Base-by-base conservation (phyloP, 2,113 vertebrate genomes). In the Salvelinus sp. region DNA sequence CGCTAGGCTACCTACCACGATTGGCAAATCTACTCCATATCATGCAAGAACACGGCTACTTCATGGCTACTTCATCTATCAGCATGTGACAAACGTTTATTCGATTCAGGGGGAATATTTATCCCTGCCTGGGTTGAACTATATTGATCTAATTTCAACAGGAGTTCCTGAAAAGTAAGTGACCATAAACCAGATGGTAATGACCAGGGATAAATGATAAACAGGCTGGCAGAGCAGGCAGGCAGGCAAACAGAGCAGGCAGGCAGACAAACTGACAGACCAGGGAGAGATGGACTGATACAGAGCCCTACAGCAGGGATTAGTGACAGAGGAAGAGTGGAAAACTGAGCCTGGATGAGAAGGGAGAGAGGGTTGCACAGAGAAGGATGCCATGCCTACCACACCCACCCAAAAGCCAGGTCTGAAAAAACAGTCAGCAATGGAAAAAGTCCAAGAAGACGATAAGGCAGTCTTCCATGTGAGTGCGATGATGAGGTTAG, bases 71-170 rank as follows among this genome's bases (percentile, higher is more conserved):
- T 60, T 60, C 20, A 22, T 60, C 57, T 18, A 60, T 60, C 20
- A 22, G 57, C 18, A 22, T 18, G 18, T 22, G 57, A 60, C n/a
- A 22, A n/a, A 60, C 5, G 57, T 65, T 23, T 65, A 27, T 65
- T 65, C 3, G 4, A 22, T 62, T 3, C 22, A 12, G 3, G 2
- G 25, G 63, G 23, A 13, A 65, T 28, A 27, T 65, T 3, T 27
- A 27, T 27, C 20, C 25, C 23, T 64, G 0, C 63, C 63, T 65
- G 63, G 16, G 57, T 60, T 22, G 20, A 22, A 22, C 16, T 30
- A 4, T 4, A 81, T 71, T 71, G 69, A 76, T 72, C 79, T 83
- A 48, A 73, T 69, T 50, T 69, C 80, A 75, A 80, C 76, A 76
- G 75, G 62, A 76, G 38, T 77, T 74, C 25, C n/a, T 50, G 3